phyloP scores from a whole-genome alignment of 2,888 invertebrate species.

The Muschampia staudingeri region DNA sequence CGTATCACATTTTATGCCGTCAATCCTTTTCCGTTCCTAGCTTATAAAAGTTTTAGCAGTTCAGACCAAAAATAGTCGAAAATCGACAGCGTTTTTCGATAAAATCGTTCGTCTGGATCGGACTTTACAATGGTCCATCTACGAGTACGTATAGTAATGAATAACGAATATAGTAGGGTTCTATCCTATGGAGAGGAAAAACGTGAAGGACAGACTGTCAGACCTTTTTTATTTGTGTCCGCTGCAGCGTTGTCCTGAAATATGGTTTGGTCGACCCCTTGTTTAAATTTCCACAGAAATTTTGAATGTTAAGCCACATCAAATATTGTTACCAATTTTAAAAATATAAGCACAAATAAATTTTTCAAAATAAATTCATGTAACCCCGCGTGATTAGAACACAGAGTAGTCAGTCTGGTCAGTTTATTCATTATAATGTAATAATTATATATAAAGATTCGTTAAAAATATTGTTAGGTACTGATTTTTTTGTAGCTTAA shows the following conservation, averaged over 20 bases:
- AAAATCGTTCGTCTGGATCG: constrained; percentile 30
- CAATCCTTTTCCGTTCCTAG: not conserved
- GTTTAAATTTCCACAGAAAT: constrained; percentile 21
- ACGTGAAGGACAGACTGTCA: constrained; percentile 48
- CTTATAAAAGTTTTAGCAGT: constrained; percentile 23
- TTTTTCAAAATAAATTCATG: not conserved
- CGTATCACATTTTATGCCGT: not conserved
- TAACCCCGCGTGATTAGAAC: no score
- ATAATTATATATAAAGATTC: no score
- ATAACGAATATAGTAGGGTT: constrained; percentile 47
- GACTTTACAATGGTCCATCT: constrained; percentile 45
- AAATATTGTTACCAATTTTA: not conserved
- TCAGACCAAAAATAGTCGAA: constrained; percentile 12
- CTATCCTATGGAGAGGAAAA: constrained; percentile 52
- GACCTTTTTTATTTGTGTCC: constrained; percentile 52
- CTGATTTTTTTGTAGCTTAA: no score
- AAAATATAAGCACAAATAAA: not conserved
- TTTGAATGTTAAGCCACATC: constrained; percentile 19
- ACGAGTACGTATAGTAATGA: constrained; percentile 33
- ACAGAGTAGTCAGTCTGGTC: no score
- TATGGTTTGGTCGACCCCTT: constrained; percentile 45
- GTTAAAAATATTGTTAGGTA: no score
- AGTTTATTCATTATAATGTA: no score
- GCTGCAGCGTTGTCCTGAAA: constrained; percentile 44
- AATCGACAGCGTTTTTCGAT: constrained; percentile 18